phyloP scores from a whole-genome alignment of 2,113 vertebrate species.

The Pavo muticus region DNA sequence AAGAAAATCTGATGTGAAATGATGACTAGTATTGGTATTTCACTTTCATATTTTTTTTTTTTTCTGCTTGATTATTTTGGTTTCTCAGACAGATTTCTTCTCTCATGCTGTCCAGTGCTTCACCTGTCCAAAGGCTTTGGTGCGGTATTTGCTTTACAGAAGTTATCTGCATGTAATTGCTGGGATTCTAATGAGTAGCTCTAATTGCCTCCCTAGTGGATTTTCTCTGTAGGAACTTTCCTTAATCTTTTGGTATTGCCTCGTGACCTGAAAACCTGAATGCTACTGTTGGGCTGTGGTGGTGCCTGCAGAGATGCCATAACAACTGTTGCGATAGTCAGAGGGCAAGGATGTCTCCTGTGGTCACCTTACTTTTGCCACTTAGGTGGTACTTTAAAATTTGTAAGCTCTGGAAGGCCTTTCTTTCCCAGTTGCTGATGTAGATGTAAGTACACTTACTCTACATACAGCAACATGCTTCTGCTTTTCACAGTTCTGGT shows the following conservation, averaged over 20 bases:
- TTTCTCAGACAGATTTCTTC: not conserved
- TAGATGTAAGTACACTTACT: not conserved
- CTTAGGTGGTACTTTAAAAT: not conserved
- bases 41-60: fast-evolving
- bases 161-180: not conserved
- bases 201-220: conserved; percentile 1
- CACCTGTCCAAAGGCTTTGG: not conserved
- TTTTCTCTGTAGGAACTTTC: not conserved
- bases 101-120: not conserved
- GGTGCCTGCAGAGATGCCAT: conserved; percentile 20
- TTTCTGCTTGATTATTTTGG: not conserved
- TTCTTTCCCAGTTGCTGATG: not conserved
- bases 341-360: not conserved
- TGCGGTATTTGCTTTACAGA: not conserved
- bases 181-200: not conserved
- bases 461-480: not conserved
- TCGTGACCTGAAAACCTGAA: conserved; percentile 10
- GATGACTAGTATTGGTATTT: not conserved
- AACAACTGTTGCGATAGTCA: conserved; percentile 35
- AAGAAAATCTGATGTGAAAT: not conserved
- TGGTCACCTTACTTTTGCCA: not conserved
- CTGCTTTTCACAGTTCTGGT: not conserved
- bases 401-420: not conserved
- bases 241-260: conserved; percentile 32
- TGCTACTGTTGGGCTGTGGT: not conserved